Percentiles rank a stretch among this genome's conserved stretches.
Evolutionary conservation across 2,888 invertebrate species (phyloP).

Genomic region (Eumacrocentrus americanus): DNA sequence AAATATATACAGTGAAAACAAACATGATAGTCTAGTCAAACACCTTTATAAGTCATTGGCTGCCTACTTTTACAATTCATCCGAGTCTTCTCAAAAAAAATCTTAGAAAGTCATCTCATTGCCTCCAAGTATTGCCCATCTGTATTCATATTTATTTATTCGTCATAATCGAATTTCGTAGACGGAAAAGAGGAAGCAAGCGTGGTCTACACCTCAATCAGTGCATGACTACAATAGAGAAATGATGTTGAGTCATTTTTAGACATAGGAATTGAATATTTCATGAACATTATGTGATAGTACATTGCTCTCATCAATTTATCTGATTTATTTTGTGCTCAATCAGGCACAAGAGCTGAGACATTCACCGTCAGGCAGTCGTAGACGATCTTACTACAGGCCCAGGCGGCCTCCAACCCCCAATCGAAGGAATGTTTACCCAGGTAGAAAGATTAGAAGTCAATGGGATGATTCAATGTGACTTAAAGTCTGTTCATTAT

Average conservation of each 20-base stretch:
- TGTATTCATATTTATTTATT: neutral
- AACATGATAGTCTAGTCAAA: neutral
- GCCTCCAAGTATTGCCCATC: no score
- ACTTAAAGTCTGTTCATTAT: neutral
- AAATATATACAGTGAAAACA: constrained; percentile 15
- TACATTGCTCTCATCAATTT: no score
- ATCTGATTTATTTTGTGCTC: constrained; percentile 2
- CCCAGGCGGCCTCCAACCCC: constrained; percentile 41
- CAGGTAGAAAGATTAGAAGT: constrained; percentile 41
- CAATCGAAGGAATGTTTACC: constrained; percentile 54
- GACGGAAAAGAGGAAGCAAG: constrained; percentile 36
- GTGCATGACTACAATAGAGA: constrained; percentile 48
- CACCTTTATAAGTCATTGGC: neutral
- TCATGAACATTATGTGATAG: no score
- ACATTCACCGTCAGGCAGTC: constrained; percentile 43
- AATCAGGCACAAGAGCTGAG: constrained; percentile 55
- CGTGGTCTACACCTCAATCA: constrained; percentile 50
- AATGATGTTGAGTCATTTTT: constrained; percentile 37
- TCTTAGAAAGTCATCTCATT: constrained; percentile 26
- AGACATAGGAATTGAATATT: constrained; percentile 20
- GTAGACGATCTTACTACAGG: constrained; percentile 47
- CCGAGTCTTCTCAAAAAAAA: neutral
- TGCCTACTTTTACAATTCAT: constrained; percentile 13
- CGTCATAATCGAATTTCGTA: constrained; percentile 18
- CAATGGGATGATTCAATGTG: neutral